phyloP scores from a whole-genome alignment of 2,113 vertebrate genomes.

The Papio anubis region DNA sequence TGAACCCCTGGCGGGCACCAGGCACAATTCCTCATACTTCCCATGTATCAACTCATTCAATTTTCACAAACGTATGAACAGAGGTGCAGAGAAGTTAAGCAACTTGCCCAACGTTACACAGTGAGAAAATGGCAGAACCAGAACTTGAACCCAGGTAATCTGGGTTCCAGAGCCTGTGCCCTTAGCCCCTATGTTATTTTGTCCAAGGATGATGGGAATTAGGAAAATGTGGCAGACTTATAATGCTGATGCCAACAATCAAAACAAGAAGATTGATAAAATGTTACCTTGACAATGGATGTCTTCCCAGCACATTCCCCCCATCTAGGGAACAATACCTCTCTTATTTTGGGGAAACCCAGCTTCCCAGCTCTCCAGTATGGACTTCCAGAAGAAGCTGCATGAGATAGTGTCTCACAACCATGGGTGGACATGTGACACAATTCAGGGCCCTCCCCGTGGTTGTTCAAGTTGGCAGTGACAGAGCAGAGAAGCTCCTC shows the following conservation, averaged over 20 bases:
- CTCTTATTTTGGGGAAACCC: background rate
- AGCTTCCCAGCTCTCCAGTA: background rate
- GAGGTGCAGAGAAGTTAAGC: background rate
- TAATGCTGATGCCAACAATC: background rate
- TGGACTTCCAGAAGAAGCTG: background rate
- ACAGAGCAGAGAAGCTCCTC: background rate
- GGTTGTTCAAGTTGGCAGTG: background rate
- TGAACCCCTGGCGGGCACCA: background rate
- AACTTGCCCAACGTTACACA: background rate
- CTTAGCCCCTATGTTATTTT: background rate
- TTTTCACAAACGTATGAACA: background rate
- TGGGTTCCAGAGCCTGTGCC: background rate
- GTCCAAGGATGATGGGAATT: background rate
- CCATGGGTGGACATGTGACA: background rate
- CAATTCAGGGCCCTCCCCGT: background rate
- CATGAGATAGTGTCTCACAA: rapidly evolving
- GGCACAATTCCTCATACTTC: background rate
- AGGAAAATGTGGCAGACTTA: background rate
- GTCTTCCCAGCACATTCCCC: no score
- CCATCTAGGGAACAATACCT: background rate
- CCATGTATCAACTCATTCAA: background rate
- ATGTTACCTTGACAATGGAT: background rate
- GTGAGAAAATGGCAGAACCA: background rate
- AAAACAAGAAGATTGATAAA: background rate
- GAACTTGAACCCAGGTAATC: background rate